A percentile compares a stretch with the other conserved stretches of the same genome.
Conservation (phyloP, 2,113 vertebrate genomes). For the Clarias magur region DNA sequence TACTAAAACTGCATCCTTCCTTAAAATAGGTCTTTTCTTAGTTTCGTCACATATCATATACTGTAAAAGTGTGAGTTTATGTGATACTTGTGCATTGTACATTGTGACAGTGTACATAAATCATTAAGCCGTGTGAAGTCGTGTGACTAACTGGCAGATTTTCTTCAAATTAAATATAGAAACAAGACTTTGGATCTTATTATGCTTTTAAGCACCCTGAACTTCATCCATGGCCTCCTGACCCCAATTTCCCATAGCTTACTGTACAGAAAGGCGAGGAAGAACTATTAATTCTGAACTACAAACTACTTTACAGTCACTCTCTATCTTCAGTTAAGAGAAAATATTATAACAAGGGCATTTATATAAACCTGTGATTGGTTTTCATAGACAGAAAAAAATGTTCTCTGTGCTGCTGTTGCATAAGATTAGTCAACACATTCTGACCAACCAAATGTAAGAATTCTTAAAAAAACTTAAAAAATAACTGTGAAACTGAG, state of each 20-base stretch:
- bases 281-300: background rate
- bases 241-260: background rate
- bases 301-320: background rate
- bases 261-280: background rate
- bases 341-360: background rate
- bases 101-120: background rate
- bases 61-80: background rate
- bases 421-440: background rate
- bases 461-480: background rate
- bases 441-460: background rate
- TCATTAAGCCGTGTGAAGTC: background rate
- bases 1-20: background rate
- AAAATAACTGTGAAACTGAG: background rate
- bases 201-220: background rate
- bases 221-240: background rate
- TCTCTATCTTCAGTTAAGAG: background rate
- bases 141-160: background rate
- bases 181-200: background rate
- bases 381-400: background rate
- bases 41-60: no score
- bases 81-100: background rate
- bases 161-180: background rate
- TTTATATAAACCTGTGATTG: background rate
- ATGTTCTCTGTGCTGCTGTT: background rate
- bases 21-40: background rate